These are phyloP conservation scores for Lordiphosa collinella DNA, from an alignment of 1,140 invertebrate species.

Conservation along the genomic window DNA sequence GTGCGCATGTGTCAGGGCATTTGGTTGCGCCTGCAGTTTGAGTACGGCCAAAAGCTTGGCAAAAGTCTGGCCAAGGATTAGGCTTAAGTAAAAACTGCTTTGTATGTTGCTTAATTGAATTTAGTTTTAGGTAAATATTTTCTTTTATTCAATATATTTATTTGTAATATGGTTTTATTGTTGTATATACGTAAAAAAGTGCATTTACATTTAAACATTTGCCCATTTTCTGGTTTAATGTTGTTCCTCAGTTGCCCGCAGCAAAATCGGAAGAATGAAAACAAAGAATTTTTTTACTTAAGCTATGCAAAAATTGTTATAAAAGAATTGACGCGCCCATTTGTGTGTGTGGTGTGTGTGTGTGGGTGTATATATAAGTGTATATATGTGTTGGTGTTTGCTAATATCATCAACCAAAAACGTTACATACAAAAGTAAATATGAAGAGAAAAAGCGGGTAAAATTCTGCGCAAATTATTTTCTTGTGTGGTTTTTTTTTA, in stretches of 20 bases:
- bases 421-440: not conserved
- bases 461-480: not conserved
- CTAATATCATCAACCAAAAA: not conserved
- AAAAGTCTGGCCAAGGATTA: not conserved
- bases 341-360: not conserved
- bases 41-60: conserved; percentile 60
- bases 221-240: conserved; percentile 11
- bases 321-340: conserved; percentile 30
- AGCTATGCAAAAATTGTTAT: conserved; percentile 27
- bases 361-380: not conserved
- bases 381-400: not conserved
- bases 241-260: conserved; percentile 12
- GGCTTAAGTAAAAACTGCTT: not conserved
- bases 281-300: conserved; percentile 20
- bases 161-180: conserved; percentile 28
- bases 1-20: conserved; percentile 91
- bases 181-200: conserved; percentile 55
- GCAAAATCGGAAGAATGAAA: conserved; percentile 8
- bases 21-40: conserved; percentile 89
- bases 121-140: conserved; percentile 13
- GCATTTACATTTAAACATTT: conserved; percentile 46
- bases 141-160: conserved; percentile 53
- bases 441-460: no score
- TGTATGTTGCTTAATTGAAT: conserved; percentile 8
- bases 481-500: conserved; percentile 11